Conservation (phyloP, 1,140 invertebrate species). For the Pseudomyrmex gracilis region DNA sequence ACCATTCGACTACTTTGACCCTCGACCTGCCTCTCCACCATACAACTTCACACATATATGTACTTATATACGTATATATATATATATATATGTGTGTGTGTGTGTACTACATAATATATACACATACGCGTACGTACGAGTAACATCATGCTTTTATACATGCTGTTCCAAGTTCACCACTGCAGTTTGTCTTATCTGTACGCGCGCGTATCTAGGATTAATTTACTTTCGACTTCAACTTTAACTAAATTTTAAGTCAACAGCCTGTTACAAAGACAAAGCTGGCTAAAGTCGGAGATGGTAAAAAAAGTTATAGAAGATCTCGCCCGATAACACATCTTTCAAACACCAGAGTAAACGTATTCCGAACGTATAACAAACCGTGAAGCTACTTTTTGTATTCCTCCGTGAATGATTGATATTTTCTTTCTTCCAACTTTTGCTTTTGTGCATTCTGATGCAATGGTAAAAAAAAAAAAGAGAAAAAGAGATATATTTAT, state of each 20-base stretch:
- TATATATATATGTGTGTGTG: too few relatives aligned
- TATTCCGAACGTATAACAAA: background rate
- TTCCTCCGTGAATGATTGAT: constrained; percentile 4
- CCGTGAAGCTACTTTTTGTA: background rate
- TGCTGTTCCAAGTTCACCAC: constrained; percentile 13
- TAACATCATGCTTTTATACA: constrained; percentile 8
- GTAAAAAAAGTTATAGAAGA: background rate
- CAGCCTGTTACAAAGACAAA: constrained; percentile 49
- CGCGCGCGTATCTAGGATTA: background rate
- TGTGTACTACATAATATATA: too few relatives aligned
- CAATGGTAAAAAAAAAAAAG: background rate
- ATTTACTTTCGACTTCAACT: background rate
- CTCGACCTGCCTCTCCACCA: constrained; percentile 41
- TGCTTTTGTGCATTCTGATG: background rate
- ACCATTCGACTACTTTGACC: constrained; percentile 56
- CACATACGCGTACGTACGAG: background rate
- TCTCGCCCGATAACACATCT: background rate
- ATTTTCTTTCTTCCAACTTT: background rate
- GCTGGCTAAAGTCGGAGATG: background rate
- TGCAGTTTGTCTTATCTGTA: constrained; percentile 9
- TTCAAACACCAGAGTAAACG: background rate
- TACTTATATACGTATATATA: background rate
- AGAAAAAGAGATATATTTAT: too few relatives aligned
- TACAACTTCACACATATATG: constrained; percentile 5
- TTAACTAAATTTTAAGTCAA: constrained; percentile 8